Evolutionary conservation across 1,140 invertebrate species (phyloP), one percentile per base, ranked within the genome.

Genomic region (Zaprionus tsacasi): DNA sequence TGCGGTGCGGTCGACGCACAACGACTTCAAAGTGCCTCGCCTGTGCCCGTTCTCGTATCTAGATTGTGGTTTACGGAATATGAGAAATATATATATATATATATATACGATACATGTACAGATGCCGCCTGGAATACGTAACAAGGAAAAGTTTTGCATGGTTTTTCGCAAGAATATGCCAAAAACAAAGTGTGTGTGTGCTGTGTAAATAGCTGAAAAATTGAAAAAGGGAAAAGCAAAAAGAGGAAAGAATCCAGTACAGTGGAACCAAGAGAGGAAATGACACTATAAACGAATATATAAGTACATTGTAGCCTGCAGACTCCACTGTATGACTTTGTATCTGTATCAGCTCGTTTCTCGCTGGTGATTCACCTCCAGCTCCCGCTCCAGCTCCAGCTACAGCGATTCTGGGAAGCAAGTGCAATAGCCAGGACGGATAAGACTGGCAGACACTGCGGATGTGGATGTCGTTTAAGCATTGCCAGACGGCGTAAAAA

Each of bases 381-480:
- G 66, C 33, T 21, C 21, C 21, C n/a, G n/a, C n/a, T n/a, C n/a
- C n/a, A n/a, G n/a, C n/a, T 21, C 1, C 21, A 76, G 27, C 48
- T 43, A 5, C 43, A 40, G 66, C 33, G 56, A 63, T 87, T 87
- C 82, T 77, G 82, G 83, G 82, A 87, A 87, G 66, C 83, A 87
- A 87, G 83, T 82, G 82, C 82, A 87, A 82, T 87, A 87, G 76
- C 70, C 60, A 67, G 68, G 38, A 61, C 36, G 74, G 69, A 76
- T 66, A 66, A 11, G 38, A 38, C 45, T 50, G 61, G 36, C 68
- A 70, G 67, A 75, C 78, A 85, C 70, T 73, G 75, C 82, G 82
- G 83, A 87, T 87, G 82, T 87, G 82, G 64, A 82, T 87, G 82
- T 87, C 82, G 83, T 87, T 88, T 87, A 82, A 87, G 88, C 79